Evolutionary conservation across 2,888 invertebrate species (phyloP).

Genomic region (Chesias legatella): DNA sequence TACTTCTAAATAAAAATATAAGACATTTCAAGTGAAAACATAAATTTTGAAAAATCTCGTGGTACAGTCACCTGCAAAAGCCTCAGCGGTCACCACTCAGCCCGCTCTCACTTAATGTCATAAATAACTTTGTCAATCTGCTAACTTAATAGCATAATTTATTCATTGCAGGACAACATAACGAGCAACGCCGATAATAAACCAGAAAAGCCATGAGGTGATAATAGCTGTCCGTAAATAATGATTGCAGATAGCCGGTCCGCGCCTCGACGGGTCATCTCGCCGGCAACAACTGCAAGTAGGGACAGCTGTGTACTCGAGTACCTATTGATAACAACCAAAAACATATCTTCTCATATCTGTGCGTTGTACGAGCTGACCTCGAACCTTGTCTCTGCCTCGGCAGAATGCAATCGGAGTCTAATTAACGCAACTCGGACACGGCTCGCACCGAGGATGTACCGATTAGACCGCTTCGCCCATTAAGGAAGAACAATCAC

Average conservation of each 20-base stretch:
- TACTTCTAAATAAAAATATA: too few relatives aligned
- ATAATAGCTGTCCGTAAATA: slow-evolving; percentile 79
- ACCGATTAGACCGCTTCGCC: slow-evolving; percentile 66
- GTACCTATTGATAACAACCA: slow-evolving; percentile 18
- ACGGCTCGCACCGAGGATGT: slow-evolving; percentile 64
- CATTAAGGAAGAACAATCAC: slow-evolving; percentile 77
- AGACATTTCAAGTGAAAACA: slow-evolving; percentile 19
- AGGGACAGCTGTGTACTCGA: slow-evolving; percentile 18
- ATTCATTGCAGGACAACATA: slow-evolving; percentile 77
- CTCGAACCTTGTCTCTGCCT: slow-evolving; percentile 51
- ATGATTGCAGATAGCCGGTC: slow-evolving; percentile 76
- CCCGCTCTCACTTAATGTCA: slow-evolving; percentile 70
- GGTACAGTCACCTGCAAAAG: slow-evolving; percentile 37
- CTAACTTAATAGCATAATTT: slow-evolving; percentile 80
- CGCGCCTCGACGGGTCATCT: slow-evolving; percentile 58
- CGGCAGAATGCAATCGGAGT: slow-evolving; percentile 61
- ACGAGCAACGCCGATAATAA: slow-evolving; percentile 78
- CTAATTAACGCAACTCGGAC: slow-evolving; percentile 71
- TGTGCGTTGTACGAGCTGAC: slow-evolving; percentile 44
- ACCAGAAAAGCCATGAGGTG: slow-evolving; percentile 79
- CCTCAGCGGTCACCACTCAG: slow-evolving; percentile 61
- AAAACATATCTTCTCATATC: slow-evolving; percentile 21
- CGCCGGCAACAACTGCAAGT: slow-evolving; percentile 27
- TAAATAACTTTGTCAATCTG: slow-evolving; percentile 80
- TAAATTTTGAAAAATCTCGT: slow-evolving; percentile 24